Evolutionary conservation across 1,140 invertebrate genomes (phyloP).

Genomic region (Lordiphosa clarofinis): DNA sequence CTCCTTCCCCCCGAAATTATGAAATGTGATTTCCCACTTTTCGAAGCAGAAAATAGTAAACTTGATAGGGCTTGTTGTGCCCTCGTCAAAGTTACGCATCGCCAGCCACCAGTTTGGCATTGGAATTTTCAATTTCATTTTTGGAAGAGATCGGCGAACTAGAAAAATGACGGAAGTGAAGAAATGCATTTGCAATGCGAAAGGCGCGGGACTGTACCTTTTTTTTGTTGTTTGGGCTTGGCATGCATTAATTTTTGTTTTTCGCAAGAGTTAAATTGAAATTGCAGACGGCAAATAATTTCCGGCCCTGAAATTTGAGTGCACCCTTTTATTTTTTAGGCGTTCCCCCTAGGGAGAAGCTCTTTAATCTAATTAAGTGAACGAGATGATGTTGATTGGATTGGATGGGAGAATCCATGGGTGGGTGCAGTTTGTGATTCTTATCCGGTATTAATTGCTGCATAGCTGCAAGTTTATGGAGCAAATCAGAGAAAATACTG

Average conservation of each 20-base stretch:
- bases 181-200: slow-evolving; percentile 30
- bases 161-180: slow-evolving; percentile 39
- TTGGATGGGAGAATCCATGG: not conserved
- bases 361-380: slow-evolving; percentile 70
- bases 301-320: slow-evolving; percentile 71
- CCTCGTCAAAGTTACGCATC: slow-evolving; percentile 46
- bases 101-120: slow-evolving; percentile 46
- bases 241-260: slow-evolving; percentile 23
- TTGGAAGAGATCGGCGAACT: slow-evolving; percentile 34
- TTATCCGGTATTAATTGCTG: not conserved
- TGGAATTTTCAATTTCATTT: slow-evolving; percentile 55
- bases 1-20: slow-evolving; percentile 8
- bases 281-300: slow-evolving; percentile 72
- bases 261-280: slow-evolving; percentile 49
- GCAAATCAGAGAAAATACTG: not conserved
- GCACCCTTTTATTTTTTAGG: slow-evolving; percentile 45
- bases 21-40: slow-evolving; percentile 18
- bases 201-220: slow-evolving; percentile 21
- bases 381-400: slow-evolving; percentile 15
- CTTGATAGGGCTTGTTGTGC: not conserved
- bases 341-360: slow-evolving; percentile 25
- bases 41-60: not conserved
- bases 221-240: slow-evolving; percentile 4
- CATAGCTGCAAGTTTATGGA: slow-evolving; percentile 1
- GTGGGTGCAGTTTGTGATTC: not conserved